phyloP scores from a whole-genome alignment of 2,888 invertebrate genomes.

The Lissocephala sabroskyi region DNA sequence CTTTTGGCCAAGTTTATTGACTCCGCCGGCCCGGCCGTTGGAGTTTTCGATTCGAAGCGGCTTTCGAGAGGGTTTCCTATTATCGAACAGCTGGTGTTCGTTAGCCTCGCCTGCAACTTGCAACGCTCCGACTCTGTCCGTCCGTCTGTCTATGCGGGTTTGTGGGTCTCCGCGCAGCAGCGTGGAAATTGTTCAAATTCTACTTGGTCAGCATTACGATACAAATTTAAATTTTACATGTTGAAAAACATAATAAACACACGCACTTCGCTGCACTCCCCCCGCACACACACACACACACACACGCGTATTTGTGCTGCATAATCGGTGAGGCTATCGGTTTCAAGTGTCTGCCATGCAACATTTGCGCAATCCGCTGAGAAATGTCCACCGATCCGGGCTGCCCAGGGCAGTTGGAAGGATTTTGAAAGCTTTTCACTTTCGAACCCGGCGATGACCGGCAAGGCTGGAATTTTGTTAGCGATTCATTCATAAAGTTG shows the following conservation, averaged over 20 bases:
- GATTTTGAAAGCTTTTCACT: not conserved
- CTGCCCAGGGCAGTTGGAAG: too few relatives aligned
- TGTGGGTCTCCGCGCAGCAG: conserved; percentile 9
- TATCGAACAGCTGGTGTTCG: conserved; percentile 50
- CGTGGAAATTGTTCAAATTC: conserved; percentile 55
- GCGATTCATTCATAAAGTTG: conserved; percentile 14
- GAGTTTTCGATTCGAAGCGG: too few relatives aligned
- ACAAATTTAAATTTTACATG: conserved; percentile 63
- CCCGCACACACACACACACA: conserved; percentile 10
- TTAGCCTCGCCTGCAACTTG: not conserved
- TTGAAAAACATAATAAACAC: conserved; percentile 32
- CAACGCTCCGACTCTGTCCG: not conserved
- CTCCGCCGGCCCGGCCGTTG: too few relatives aligned
- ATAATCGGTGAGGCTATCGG: conserved; percentile 62
- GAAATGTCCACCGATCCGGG: too few relatives aligned
- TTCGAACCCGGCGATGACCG: not conserved
- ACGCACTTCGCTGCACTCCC: too few relatives aligned
- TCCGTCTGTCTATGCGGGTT: conserved; percentile 5
- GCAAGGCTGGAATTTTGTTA: too few relatives aligned
- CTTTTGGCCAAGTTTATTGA: conserved; percentile 59
- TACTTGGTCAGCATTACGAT: conserved; percentile 68
- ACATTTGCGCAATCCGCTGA: not conserved
- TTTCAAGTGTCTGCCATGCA: conserved; percentile 47
- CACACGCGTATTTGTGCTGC: conserved; percentile 48
- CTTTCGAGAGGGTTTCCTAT: conserved; percentile 14